These are phyloP conservation scores for Prochilodus magdalenae DNA, from an alignment of 2,113 vertebrate species.

Conservation along the genomic window DNA sequence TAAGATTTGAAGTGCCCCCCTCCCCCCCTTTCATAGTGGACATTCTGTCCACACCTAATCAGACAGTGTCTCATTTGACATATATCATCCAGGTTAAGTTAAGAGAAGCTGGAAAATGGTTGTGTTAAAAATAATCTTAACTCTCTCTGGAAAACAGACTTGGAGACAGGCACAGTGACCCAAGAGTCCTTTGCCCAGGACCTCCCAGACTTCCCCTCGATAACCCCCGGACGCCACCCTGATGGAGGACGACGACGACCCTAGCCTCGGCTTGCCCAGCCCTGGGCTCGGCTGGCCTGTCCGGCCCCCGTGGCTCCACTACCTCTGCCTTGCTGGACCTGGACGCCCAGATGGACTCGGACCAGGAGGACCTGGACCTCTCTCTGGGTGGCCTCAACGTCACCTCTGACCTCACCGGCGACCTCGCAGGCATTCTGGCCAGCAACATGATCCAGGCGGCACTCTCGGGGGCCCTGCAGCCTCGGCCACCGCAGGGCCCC, in stretches of 20 bases:
- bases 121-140: no score
- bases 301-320: constrained; percentile 65
- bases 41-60: no score
- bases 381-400: constrained; percentile 72
- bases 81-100: no score
- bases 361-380: constrained; percentile 80
- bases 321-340: constrained; percentile 64
- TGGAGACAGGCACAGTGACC: constrained; percentile 94
- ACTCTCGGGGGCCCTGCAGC: constrained; percentile 81
- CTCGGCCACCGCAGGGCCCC: constrained; percentile 70
- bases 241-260: constrained; percentile 94
- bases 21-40: no score
- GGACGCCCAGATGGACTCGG: constrained; percentile 74
- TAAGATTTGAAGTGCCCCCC: no score
- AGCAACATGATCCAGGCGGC: constrained; percentile 93
- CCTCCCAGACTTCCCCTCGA: constrained; percentile 94
- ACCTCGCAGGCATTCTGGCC: constrained; percentile 85
- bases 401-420: constrained; percentile 77
- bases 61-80: no score
- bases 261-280: constrained; percentile 92
- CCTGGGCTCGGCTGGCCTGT: constrained; percentile 63
- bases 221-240: constrained; percentile 88
- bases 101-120: no score
- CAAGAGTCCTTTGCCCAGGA: constrained; percentile 94
- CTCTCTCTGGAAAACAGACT: constrained; percentile 71